Conservation (phyloP, 1,140 invertebrate species). For the Drosophila varians region DNA sequence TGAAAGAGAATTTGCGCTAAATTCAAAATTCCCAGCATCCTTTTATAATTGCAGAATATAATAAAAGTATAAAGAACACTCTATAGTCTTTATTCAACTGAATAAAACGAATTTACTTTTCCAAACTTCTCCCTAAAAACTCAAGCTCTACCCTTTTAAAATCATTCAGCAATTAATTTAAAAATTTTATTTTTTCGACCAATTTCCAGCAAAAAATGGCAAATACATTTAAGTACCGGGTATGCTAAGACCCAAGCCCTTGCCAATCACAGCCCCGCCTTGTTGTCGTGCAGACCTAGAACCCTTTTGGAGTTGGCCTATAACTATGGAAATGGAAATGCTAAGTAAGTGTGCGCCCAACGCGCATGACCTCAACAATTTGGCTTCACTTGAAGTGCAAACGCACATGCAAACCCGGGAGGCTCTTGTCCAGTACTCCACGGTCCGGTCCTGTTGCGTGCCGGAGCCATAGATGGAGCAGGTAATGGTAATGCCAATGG, state of each 20-base stretch:
- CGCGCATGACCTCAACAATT: constrained; percentile 80
- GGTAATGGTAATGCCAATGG: constrained; percentile 33
- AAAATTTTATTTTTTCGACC: neutral
- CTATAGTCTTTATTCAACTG: no score
- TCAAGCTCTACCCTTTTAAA: no score
- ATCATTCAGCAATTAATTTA: neutral
- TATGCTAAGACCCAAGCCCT: neutral
- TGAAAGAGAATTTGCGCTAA: no score
- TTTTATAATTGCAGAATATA: no score
- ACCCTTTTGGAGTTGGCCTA: constrained; percentile 59
- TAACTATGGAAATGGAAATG: constrained; percentile 31
- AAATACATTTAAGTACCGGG: constrained; percentile 1
- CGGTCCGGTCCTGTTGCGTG: constrained; percentile 68
- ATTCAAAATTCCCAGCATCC: no score
- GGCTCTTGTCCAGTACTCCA: constrained; percentile 1
- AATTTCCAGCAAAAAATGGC: neutral
- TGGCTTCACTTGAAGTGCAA: constrained; percentile 72
- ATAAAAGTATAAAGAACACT: no score
- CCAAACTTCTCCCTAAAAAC: no score
- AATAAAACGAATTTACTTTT: no score
- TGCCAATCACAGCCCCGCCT: neutral
- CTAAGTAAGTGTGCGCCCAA: constrained; percentile 66
- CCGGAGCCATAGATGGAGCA: constrained; percentile 18
- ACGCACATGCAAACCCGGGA: constrained; percentile 60
- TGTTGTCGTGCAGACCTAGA: constrained; percentile 25